Conservation (phyloP, 2,797 vertebrate genomes). For the Botia kubotai region DNA sequence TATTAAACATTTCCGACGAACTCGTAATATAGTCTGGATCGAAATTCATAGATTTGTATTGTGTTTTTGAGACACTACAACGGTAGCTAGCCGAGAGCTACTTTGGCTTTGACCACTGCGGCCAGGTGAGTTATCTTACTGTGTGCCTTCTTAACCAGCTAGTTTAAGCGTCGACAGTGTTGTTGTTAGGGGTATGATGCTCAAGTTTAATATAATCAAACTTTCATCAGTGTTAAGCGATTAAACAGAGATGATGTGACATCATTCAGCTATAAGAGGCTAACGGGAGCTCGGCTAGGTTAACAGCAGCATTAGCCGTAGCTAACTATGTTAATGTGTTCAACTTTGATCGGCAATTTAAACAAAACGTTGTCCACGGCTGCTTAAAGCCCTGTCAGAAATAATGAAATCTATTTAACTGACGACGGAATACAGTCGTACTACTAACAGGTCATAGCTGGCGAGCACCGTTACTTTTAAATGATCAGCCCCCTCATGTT, state of each 20-base stretch:
- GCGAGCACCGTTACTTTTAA: not conserved
- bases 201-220: not conserved
- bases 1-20: not conserved
- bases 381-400: not conserved
- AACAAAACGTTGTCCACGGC: not conserved
- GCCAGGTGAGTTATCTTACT: constrained; percentile 43
- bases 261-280: constrained; percentile 10
- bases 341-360: not conserved
- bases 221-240: not conserved
- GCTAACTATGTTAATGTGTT: constrained; percentile 18
- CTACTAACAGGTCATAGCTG: not conserved
- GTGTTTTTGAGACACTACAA: constrained; percentile 24
- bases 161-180: not conserved
- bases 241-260: not conserved
- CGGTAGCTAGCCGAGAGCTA: constrained; percentile 42
- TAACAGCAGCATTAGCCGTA: not conserved
- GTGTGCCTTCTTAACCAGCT: not conserved
- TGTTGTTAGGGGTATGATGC: not conserved
- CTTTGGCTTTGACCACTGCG: constrained; percentile 23
- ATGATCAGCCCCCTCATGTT: not conserved
- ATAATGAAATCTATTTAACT: not conserved
- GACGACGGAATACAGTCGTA: not conserved
- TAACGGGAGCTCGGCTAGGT: constrained; percentile 29
- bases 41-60: not conserved
- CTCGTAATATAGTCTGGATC: not conserved